Evolutionary conservation across 2,888 invertebrate species (phyloP).

Genomic region (Ophonus ardosiacus): DNA sequence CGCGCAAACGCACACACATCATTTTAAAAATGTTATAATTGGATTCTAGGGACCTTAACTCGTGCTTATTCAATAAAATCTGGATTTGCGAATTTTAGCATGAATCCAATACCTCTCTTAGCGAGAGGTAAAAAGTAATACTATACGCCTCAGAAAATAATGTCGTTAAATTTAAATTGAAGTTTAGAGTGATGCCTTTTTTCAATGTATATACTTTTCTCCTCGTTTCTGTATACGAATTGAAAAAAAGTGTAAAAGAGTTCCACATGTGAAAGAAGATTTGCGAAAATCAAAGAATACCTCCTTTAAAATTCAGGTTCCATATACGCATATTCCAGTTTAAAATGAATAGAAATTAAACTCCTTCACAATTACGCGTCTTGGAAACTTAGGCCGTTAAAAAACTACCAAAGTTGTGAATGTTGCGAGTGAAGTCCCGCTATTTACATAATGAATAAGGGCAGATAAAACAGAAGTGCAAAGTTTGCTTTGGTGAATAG

Average conservation of each 20-base stretch:
- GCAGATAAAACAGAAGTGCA: conserved; percentile 32
- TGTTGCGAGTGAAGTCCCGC: neutral
- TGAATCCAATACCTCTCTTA: too few relatives aligned
- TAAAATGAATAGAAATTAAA: neutral
- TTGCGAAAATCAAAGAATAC: neutral
- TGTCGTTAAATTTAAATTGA: too few relatives aligned
- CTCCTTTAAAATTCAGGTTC: neutral
- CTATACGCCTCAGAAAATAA: too few relatives aligned
- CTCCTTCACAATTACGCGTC: conserved; percentile 1
- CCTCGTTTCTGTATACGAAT: neutral
- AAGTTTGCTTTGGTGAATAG: conserved; percentile 28
- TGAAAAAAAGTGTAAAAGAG: too few relatives aligned
- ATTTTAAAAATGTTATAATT: too few relatives aligned
- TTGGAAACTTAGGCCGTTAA: neutral
- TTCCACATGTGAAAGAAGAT: neutral
- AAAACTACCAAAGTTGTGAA: too few relatives aligned
- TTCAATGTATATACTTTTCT: neutral
- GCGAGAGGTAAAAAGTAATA: too few relatives aligned
- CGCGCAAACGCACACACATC: too few relatives aligned
- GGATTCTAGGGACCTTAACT: too few relatives aligned
- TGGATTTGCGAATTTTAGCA: too few relatives aligned
- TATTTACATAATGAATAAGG: conserved; percentile 32
- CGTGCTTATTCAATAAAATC: too few relatives aligned
- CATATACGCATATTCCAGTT: neutral
- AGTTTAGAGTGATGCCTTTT: too few relatives aligned